Conservation (phyloP, 1,140 invertebrate species). For the Diploscapter pachys region DNA sequence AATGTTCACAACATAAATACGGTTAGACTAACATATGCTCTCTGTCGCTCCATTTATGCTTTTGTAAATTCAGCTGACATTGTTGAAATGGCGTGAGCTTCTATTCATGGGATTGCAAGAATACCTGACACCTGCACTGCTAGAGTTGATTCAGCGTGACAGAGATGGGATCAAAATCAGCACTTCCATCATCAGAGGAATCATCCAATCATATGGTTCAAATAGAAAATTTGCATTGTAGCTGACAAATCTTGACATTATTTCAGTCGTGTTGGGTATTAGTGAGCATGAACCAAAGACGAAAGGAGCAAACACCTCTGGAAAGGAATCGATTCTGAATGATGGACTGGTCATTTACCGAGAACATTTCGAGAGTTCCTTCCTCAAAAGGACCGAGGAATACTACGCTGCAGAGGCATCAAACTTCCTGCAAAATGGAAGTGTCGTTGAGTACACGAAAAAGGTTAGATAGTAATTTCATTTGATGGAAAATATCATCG, state of each 20-base stretch:
- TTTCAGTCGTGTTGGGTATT: constrained; percentile 61
- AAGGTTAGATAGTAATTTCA: constrained; percentile 67
- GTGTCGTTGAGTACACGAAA: constrained; percentile 98
- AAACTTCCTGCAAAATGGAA: constrained; percentile 86
- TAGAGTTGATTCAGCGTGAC: constrained; percentile 91
- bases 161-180: constrained; percentile 93
- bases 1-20: constrained; percentile 94
- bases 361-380: constrained; percentile 82
- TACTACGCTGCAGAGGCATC: constrained; percentile 91
- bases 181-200: constrained; percentile 81
- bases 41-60: too few species aligned
- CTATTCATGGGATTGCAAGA: constrained; percentile 89
- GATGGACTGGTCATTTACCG: constrained; percentile 27
- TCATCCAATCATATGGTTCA: constrained; percentile 73
- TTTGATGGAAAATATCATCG: too few species aligned
- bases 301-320: constrained; percentile 55
- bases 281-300: constrained; percentile 18
- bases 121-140: constrained; percentile 86
- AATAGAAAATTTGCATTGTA: constrained; percentile 32
- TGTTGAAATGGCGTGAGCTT: constrained; percentile 93
- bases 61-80: constrained; percentile 66
- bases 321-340: neutral
- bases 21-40: constrained; percentile 47
- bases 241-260: too few species aligned
- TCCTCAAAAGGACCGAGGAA: constrained; percentile 88